Conservation (phyloP, 2,113 vertebrate genomes). For the Albula goreensis region DNA sequence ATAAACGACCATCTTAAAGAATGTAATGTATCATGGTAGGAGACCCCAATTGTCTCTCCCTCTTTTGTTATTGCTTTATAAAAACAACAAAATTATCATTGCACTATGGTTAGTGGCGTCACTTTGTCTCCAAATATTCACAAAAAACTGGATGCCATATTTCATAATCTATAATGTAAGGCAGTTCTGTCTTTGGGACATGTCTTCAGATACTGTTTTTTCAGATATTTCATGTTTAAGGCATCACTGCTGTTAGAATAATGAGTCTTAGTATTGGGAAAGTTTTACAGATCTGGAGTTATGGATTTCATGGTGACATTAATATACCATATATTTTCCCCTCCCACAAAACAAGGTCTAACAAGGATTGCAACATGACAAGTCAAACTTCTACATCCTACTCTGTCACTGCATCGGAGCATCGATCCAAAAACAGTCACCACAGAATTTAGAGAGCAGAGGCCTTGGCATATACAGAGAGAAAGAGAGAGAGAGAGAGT, state of each 20-base stretch:
- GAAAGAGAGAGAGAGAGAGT: too few species aligned
- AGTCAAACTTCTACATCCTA: not conserved
- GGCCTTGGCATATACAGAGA: slow-evolving; percentile 1
- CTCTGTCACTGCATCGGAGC: not conserved
- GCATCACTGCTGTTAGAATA: slow-evolving; percentile 68
- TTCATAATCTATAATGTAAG: slow-evolving; percentile 47
- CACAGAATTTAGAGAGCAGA: not conserved
- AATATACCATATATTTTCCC: not conserved
- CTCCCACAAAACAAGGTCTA: too few species aligned
- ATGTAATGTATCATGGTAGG: slow-evolving; percentile 70
- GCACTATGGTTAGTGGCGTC: not conserved
- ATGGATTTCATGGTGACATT: not conserved
- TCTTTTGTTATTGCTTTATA: slow-evolving; percentile 82
- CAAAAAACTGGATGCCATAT: not conserved
- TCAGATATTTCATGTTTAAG: slow-evolving; percentile 57
- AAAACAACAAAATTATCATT: slow-evolving; percentile 40
- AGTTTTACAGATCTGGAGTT: not conserved
- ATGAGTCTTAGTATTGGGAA: not conserved
- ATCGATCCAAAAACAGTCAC: not conserved
- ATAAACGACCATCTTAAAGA: slow-evolving; percentile 67
- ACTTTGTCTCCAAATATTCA: not conserved
- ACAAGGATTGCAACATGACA: too few species aligned
- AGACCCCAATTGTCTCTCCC: slow-evolving; percentile 59
- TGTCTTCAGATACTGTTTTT: not conserved
- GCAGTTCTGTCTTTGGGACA: slow-evolving; percentile 55